phyloP scores from a whole-genome alignment of 2,888 invertebrate genomes.

The Heteropelma amictum region DNA sequence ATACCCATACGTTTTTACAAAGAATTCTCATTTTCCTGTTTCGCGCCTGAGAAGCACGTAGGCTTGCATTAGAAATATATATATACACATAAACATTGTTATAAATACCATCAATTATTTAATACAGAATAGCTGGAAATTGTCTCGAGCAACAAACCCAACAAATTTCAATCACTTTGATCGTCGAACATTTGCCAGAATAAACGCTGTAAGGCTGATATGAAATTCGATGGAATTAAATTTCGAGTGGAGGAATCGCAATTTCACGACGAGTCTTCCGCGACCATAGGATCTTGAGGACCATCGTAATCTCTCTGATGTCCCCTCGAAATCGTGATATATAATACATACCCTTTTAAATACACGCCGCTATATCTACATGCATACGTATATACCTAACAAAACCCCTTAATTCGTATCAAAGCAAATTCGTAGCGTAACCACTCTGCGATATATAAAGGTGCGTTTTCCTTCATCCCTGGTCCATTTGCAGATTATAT shows the following conservation, averaged over 20 bases:
- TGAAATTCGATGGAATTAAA: background rate
- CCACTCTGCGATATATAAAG: slow-evolving; percentile 17
- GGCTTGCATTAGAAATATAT: background rate
- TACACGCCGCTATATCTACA: too few relatives aligned
- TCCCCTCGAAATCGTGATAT: slow-evolving; percentile 23
- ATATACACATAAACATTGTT: background rate
- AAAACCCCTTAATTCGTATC: slow-evolving; percentile 67
- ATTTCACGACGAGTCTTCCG: slow-evolving; percentile 7
- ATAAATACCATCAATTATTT: too few relatives aligned
- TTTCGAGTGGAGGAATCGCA: slow-evolving; percentile 1
- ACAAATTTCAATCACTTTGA: too few relatives aligned
- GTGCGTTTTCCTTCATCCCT: slow-evolving; percentile 23
- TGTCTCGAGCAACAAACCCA: too few relatives aligned
- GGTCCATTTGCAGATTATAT: too few relatives aligned
- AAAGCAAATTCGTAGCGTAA: slow-evolving; percentile 66
- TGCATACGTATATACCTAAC: background rate
- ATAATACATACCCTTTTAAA: too few relatives aligned
- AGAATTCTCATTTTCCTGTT: background rate
- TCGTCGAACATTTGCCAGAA: too few relatives aligned
- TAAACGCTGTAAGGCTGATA: too few relatives aligned
- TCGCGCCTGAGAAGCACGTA: background rate
- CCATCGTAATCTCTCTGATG: slow-evolving; percentile 32
- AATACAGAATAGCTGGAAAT: too few relatives aligned
- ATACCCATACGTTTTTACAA: slow-evolving; percentile 7
- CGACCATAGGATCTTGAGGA: slow-evolving; percentile 1